Base-by-base conservation (phyloP, 2,888 invertebrate species). In the Geophilus truncorum region DNA sequence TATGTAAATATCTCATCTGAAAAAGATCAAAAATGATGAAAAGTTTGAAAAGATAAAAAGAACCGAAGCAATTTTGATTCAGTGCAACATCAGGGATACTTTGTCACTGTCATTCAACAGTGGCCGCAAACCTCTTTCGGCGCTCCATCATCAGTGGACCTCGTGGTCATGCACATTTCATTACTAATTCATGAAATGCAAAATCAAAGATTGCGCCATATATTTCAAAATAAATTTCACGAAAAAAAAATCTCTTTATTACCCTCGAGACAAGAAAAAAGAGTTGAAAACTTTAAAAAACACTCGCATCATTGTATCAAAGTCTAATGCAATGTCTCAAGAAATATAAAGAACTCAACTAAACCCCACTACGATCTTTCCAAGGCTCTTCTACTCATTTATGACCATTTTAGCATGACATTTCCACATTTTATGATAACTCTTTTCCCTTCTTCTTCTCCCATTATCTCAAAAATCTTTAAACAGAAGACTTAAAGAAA, bases 21-120 rank as follows among this genome's bases (percentile, higher is more conserved):
- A 15, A n/a, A n/a, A n/a, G n/a, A n/a, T n/a, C n/a, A n/a, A n/a
- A n/a, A n/a, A n/a, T n/a, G n/a, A n/a, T n/a, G n/a, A n/a, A n/a
- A n/a, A n/a, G n/a, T n/a, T n/a, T 32, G 4, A 32, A 32, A 32
- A 32, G 9, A 32, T 45, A 15, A 45, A 45, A 45, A 45, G n/a
- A n/a, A n/a, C n/a, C n/a, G n/a, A n/a, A 1, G 45, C 15, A 45
- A 51, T 51, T 51, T 1, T n/a, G 25, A 70, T 70, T 23, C 70
- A 18, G 57, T 62, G 57, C 18, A 62, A 62, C 21, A 62, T 23
- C 21, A 28, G 28, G 6, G 70, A 25, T 70, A 70, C 70, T 70
- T 28, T 25, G 70, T 70, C 70, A 70, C 70, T 70, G 70, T 70
- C 70, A 70, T 70, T 70, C 70, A 70, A 70, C 70, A 28, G 57